Conservation (phyloP, 2,888 invertebrate species). For the Leptinotarsa tumamoca region DNA sequence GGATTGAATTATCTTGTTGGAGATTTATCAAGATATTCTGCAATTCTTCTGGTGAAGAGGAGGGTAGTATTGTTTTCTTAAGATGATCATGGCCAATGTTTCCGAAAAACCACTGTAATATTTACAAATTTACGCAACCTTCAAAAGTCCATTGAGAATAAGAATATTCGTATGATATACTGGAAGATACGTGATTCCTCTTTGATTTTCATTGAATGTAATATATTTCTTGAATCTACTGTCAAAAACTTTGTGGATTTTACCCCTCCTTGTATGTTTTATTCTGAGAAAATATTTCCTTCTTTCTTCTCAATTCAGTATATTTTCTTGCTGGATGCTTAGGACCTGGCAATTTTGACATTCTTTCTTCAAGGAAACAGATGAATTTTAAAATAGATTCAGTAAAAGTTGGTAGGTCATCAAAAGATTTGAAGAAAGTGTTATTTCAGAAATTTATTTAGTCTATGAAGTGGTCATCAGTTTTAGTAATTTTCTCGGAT, state of each 20-base stretch:
- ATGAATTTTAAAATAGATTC: no score
- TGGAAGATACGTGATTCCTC: neutral
- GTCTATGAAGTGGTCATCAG: no score
- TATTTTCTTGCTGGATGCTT: no score
- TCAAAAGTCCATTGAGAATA: neutral
- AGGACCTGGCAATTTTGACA: no score
- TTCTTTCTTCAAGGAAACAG: no score
- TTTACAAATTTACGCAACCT: neutral
- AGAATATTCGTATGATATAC: neutral
- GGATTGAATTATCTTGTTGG: neutral
- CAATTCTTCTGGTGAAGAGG: neutral
- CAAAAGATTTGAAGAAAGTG: no score
- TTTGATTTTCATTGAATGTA: neutral
- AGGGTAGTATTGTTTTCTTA: neutral
- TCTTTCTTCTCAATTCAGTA: no score
- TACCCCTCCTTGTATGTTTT: no score
- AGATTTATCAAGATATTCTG: neutral
- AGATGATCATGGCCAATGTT: slow-evolving; percentile 2
- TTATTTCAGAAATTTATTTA: no score
- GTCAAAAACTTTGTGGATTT: neutral
- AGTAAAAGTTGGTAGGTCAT: no score
- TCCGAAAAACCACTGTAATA: neutral
- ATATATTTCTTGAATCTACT: neutral
- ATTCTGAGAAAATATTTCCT: no score
- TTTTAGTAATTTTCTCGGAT: no score